These are phyloP conservation scores for Odontocolon sp. DNA, from an alignment of 2,888 invertebrate species.

Conservation along the genomic window DNA sequence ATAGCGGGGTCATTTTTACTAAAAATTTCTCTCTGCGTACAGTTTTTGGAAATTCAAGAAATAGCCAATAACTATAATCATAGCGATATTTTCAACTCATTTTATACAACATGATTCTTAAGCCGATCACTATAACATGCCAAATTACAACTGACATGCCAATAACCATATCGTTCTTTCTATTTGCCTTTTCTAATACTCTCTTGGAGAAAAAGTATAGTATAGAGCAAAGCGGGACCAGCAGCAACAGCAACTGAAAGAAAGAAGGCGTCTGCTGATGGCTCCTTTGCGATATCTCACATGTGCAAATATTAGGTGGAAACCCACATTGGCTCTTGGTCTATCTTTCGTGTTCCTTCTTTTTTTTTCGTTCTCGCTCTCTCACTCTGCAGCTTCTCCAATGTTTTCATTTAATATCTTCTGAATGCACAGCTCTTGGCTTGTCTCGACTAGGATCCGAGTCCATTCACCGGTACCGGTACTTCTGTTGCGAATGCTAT, in stretches of 20 bases:
- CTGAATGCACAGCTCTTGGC: slow-evolving; percentile 69
- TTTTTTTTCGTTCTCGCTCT: too few relatives aligned
- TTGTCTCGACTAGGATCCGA: slow-evolving; percentile 31
- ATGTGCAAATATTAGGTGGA: slow-evolving; percentile 77
- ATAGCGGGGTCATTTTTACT: too few relatives aligned
- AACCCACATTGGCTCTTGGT: slow-evolving; percentile 36
- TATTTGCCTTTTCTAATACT: too few relatives aligned
- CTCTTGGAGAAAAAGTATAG: not conserved
- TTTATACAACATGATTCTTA: too few relatives aligned
- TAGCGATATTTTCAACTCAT: too few relatives aligned
- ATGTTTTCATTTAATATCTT: slow-evolving; percentile 80
- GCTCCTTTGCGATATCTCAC: slow-evolving; percentile 78
- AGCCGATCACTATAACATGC: too few relatives aligned
- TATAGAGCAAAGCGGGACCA: slow-evolving; percentile 12
- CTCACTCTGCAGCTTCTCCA: slow-evolving; percentile 60
- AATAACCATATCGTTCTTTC: too few relatives aligned
- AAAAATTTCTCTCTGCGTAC: too few relatives aligned
- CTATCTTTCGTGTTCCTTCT: slow-evolving; percentile 34
- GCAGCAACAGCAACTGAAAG: slow-evolving; percentile 42
- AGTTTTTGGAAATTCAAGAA: too few relatives aligned
- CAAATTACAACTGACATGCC: too few relatives aligned
- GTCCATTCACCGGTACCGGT: slow-evolving; percentile 28
- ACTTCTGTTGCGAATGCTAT: slow-evolving; percentile 11
- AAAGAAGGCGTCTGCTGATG: slow-evolving; percentile 69
- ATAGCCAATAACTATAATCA: too few relatives aligned